Base-by-base conservation (phyloP, 2,797 vertebrate species). In the Sphenopsis melanotis region DNA sequence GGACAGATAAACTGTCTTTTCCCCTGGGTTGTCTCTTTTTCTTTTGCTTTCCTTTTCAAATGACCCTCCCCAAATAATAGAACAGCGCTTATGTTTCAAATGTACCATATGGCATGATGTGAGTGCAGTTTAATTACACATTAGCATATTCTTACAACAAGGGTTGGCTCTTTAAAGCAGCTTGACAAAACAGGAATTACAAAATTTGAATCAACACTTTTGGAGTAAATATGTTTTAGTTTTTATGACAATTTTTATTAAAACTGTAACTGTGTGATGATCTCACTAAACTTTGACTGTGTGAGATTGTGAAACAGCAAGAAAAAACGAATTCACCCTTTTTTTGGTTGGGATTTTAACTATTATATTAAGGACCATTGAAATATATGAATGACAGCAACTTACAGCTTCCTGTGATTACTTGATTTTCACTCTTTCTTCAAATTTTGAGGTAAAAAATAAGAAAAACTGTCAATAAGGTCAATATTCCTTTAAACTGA, bases 91-190 rank as follows among this genome's bases (percentile, higher is more conserved):
- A 97, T 97, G 97, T 97, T 98, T 98, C 97, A 96, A 96, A 97
- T 94, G 96, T 96, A 98, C 98, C 98, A 98, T 98, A 98, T 98
- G 98, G 98, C 96, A 86, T 90, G 97, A 98, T 24, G 90, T 75
- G 96, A 97, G 91, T 34, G 91, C 83, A 83, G 96, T 97, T 97
- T 98, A 98, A 98, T 98, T 97, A 97, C 97, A 87, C 94, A 98
- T 98, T 98, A 98, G 97, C 98, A 98, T 98, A 98, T 98, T 96
- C 97, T 95, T 97, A 95, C 95, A 97, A 94, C 78, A 59, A 97
- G 90, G 85, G 64, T 94, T 97, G 91, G 76, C 94, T 96, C 93
- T 96, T 95, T 93, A 97, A 97, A 97, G 88, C 97, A 97, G 97
- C 95, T 97, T 97, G 95, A 96, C 95, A 94, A 98, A 98, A 98